A percentile compares a stretch with the other conserved stretches of the same genome.
Conservation (phyloP, 2,888 invertebrate species). For the Microdon myrmicae region DNA sequence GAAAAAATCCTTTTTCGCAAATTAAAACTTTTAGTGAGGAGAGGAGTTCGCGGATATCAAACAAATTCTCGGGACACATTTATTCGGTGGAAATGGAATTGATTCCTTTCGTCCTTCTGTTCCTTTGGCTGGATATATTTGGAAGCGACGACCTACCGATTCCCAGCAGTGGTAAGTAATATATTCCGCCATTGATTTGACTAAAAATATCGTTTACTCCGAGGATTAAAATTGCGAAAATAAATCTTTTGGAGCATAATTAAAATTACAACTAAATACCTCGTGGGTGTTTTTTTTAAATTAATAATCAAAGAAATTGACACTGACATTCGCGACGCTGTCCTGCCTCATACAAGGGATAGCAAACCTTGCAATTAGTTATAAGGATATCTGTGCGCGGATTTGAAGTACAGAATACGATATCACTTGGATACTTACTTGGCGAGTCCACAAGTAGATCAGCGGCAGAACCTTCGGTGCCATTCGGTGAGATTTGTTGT, state of each 20-base stretch:
- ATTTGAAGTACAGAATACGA: constrained; percentile 22
- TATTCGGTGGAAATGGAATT: too few species aligned
- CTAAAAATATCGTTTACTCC: constrained; percentile 20
- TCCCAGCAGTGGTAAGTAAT: constrained; percentile 20
- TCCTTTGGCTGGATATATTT: too few species aligned
- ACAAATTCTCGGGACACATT: too few species aligned
- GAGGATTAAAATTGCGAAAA: background rate
- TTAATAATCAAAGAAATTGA: constrained; percentile 5
- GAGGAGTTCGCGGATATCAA: too few species aligned
- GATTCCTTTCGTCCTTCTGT: too few species aligned
- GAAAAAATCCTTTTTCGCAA: too few species aligned
- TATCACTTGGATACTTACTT: constrained; percentile 73
- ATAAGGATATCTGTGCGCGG: too few species aligned
- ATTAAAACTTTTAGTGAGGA: too few species aligned
- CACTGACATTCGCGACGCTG: constrained; percentile 1
- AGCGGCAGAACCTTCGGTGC: constrained; percentile 71
- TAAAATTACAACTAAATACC: constrained; percentile 7
- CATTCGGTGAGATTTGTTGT: constrained; percentile 71
- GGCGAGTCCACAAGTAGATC: constrained; percentile 85
- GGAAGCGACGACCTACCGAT: too few species aligned
- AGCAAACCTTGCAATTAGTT: too few species aligned
- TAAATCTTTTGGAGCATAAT: constrained; percentile 3
- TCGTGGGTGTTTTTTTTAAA: too few species aligned
- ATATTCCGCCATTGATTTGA: constrained; percentile 16
- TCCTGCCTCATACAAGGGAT: too few species aligned